Evolutionary conservation across 2,113 vertebrate species (phyloP).

Genomic region (Ellobius talpinus): DNA sequence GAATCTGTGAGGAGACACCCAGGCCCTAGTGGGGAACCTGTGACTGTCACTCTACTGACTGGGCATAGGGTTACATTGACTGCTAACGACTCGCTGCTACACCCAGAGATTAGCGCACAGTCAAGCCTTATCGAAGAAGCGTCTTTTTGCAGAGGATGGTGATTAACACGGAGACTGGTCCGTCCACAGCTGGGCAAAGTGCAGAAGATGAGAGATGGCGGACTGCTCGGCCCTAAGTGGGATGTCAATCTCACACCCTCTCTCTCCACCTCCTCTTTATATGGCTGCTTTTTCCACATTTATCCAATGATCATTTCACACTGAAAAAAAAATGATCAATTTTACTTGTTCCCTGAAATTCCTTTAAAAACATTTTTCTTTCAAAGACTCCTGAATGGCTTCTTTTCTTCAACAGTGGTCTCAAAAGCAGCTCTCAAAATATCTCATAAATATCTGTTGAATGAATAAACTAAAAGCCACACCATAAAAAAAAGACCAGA

Average conservation of each 20-base stretch:
- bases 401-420: background rate
- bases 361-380: background rate
- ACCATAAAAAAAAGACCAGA: background rate
- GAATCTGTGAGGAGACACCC: background rate
- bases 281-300: background rate
- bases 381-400: background rate
- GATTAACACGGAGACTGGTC: background rate
- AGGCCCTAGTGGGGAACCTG: background rate
- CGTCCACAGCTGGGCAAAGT: background rate
- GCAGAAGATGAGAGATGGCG: background rate
- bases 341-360: conserved; percentile 17
- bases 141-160: background rate
- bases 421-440: background rate
- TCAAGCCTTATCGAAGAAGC: background rate
- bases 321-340: background rate
- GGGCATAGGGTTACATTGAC: too few species aligned
- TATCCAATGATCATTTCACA: background rate
- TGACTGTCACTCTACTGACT: background rate
- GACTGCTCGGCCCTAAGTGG: background rate
- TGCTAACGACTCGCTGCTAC: too few species aligned
- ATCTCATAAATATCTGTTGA: background rate
- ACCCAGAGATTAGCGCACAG: background rate
- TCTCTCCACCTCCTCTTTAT: background rate
- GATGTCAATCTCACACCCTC: background rate
- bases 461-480: background rate